Evolutionary conservation across 2,797 vertebrate genomes (phyloP).

Genomic region (Anguilla marmorata): DNA sequence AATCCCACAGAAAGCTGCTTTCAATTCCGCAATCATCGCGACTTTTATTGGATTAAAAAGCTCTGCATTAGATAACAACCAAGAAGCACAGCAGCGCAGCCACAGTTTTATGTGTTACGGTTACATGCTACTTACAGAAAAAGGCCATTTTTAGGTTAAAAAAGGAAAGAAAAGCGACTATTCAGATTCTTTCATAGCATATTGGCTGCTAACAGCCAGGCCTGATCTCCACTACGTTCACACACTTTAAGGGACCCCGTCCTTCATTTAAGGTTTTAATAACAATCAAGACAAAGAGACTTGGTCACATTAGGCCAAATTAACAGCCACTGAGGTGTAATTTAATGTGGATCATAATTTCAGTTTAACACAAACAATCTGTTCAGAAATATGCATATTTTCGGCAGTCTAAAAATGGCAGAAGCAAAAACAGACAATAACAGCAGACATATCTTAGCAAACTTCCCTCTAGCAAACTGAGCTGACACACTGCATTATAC

Average conservation of each 20-base stretch:
- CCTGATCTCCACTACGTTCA: slow-evolving; percentile 44
- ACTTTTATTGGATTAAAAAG: slow-evolving; percentile 47
- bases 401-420: slow-evolving; percentile 7
- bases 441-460: background rate
- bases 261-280: slow-evolving; percentile 2
- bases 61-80: slow-evolving; percentile 51
- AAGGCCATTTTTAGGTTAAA: slow-evolving; percentile 47
- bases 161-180: slow-evolving; percentile 32
- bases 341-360: background rate
- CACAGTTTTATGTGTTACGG: slow-evolving; percentile 49
- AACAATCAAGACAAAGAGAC: slow-evolving; percentile 28
- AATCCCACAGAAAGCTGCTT: slow-evolving; percentile 32
- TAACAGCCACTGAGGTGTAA: background rate
- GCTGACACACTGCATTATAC: background rate
- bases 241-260: slow-evolving; percentile 33
- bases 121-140: slow-evolving; percentile 33
- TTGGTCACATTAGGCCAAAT: slow-evolving; percentile 26
- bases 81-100: slow-evolving; percentile 37
- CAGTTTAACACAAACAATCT: background rate
- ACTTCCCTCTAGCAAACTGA: slow-evolving; percentile 2
- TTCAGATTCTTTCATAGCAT: slow-evolving; percentile 59
- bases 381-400: background rate
- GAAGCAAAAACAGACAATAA: background rate
- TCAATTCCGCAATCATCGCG: slow-evolving; percentile 34
- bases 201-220: slow-evolving; percentile 41